Evolutionary conservation across 2,113 vertebrate species (phyloP), one percentile per base, ranked within the genome.

Genomic region (Hystrix cristata): DNA sequence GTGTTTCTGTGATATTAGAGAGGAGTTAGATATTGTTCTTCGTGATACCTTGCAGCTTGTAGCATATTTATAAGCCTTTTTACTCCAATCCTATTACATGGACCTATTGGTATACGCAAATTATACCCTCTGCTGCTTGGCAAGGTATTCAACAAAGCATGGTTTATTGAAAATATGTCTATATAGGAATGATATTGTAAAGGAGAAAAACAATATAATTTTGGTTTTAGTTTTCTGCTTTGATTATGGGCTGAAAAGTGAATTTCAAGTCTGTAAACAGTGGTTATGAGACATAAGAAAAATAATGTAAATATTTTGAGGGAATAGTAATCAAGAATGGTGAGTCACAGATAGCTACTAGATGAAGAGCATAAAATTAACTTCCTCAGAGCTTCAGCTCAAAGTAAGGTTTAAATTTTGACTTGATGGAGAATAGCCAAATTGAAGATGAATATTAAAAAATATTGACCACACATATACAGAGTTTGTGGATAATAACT

Each of bases 241-340:
- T 93, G 87, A 87, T 31, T 25, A 65, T 5, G 64, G 55, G 25
- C 53, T 94, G 87, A 72, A 95, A 91, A 62, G 4, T n/a, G 19
- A 90, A 76, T 93, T 80, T 95, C 31, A 92, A 95, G 18, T 29
- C n/a, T 87, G 38, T 82, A 95, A 95, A 92, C 60, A 76, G 29
- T 93, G 51, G n/a, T 93, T 91, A 64, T 94, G 65, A 96, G 59
- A 67, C 7, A 65, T 12, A 93, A 72, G 71, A 94, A 67, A 25
- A 7, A 67, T 31, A 81, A 65, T 38, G n/a, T 82, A 93, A 93
- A 93, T 97, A 82, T 91, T 94, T 86, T 94, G 79, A 94, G 94
- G 21, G 62, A 65, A 79, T 79, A 72, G 27, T 81, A 93, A 95
- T 91, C 64, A 95, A 71, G 59, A 95, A 25, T 9, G 1, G 31